phyloP scores from a whole-genome alignment of 1,140 invertebrate species.

The Aporrectodea caliginosa region DNA sequence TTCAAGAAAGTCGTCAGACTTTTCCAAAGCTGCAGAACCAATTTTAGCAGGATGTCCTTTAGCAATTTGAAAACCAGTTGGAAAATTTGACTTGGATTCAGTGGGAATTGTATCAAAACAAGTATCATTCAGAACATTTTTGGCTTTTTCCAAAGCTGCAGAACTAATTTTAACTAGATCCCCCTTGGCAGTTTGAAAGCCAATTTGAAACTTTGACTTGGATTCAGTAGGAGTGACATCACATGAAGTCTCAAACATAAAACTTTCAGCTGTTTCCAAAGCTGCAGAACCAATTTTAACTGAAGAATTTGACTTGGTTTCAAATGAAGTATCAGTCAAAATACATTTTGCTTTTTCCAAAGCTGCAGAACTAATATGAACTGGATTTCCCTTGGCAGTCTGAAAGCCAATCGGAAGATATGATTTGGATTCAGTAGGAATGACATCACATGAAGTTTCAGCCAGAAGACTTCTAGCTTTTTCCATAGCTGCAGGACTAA shows the following conservation, averaged over 20 bases:
- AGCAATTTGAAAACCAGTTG: neutral
- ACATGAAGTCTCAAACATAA: neutral
- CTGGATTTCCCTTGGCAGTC: too few species aligned
- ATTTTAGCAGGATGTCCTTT: neutral
- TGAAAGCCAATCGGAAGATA: too few species aligned
- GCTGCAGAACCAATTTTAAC: too few species aligned
- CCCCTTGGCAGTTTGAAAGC: neutral
- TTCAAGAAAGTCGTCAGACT: too few species aligned
- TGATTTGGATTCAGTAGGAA: too few species aligned
- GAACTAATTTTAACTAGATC: neutral
- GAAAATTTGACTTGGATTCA: neutral
- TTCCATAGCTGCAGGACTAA: too few species aligned
- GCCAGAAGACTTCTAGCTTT: too few species aligned
- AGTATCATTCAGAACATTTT: neutral
- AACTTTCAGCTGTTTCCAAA: neutral
- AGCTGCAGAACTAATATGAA: too few species aligned
- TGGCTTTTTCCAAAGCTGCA: neutral
- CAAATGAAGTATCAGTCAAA: too few species aligned
- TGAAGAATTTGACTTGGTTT: too few species aligned
- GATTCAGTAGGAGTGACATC: neutral
- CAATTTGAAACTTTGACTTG: neutral
- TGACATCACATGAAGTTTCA: too few species aligned
- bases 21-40: neutral
- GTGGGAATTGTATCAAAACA: neutral
- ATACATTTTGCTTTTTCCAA: too few species aligned